Percentiles rank a stretch among this genome's conserved stretches.
Evolutionary conservation across 2,888 invertebrate species (phyloP).

Genomic region (Lasioglossum leucozonium): DNA sequence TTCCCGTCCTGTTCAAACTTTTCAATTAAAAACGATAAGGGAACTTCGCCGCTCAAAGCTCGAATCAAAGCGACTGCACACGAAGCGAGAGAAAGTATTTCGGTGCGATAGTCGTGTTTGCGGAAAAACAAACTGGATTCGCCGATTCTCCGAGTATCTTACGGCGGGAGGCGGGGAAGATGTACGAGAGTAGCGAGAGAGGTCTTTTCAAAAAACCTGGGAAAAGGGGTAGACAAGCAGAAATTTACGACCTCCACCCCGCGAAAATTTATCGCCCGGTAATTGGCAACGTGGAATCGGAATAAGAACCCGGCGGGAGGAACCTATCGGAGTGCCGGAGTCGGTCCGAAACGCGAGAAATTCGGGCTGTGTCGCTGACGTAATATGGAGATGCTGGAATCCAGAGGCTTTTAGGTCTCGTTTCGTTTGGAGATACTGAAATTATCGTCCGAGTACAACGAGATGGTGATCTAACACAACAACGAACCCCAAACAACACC

Average conservation of each 20-base stretch:
- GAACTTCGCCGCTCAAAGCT: not conserved
- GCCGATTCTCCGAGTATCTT: constrained; percentile 35
- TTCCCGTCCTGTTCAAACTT: not conserved
- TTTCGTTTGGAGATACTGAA: not conserved
- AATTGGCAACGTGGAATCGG: constrained; percentile 61
- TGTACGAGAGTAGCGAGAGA: constrained; percentile 18
- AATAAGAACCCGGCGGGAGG: constrained; percentile 1
- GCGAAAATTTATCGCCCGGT: constrained; percentile 62
- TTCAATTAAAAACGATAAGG: not conserved
- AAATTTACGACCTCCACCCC: constrained; percentile 51
- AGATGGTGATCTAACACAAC: too few species aligned
- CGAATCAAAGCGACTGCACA: not conserved
- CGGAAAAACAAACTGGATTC: not conserved
- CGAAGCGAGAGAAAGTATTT: not conserved
- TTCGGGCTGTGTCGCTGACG: not conserved
- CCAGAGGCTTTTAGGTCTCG: not conserved
- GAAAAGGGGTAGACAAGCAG: constrained; percentile 22
- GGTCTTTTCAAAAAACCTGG: not conserved
- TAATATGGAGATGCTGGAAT: not conserved
- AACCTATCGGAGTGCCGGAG: not conserved
- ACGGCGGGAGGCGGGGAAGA: too few species aligned
- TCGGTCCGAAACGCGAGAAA: not conserved
- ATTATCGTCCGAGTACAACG: too few species aligned
- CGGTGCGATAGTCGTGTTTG: not conserved
- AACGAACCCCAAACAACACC: too few species aligned